Evolutionary conservation across 2,888 invertebrate species (phyloP), one percentile per base, ranked within the genome.

Genomic region (Vannuccia rotundouncinata): DNA sequence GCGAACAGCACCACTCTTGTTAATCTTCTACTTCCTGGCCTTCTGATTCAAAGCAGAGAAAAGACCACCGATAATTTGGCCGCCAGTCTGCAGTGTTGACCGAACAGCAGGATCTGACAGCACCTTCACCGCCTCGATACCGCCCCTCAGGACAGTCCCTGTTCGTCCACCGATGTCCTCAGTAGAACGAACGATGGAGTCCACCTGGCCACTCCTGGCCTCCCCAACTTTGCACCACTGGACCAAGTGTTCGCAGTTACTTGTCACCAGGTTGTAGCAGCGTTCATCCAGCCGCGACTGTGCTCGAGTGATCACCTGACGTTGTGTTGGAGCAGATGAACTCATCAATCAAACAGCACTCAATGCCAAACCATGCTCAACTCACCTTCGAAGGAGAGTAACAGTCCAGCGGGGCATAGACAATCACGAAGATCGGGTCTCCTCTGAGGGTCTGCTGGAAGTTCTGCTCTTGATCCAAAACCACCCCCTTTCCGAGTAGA

Each of bases 321-420:
- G 17, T 5, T 45, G 17, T 45, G 17, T 45, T 17, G 45, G n/a
- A n/a, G n/a, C n/a, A n/a, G n/a, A n/a, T n/a, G n/a, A n/a, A n/a
- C n/a, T n/a, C n/a, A 45, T 17, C 45, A 45, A 45, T 45, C 5
- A 45, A 45, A 45, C 5, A 17, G 17, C 5, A 45, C 10, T 10
- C 45, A 5, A 45, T 45, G 10, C 17, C 45, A 17, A 45, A 10
- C 10, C 45, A 45, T 45, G 5, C 45, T 45, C 45, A 10, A 45
- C 10, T 45, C 2, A 77, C 77, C 17, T 77, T 27, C 1, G 31
- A 29, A 31, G 45, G n/a, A 31, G 77, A 27, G 45, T 22, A 77
- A 77, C 77, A 77, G 45, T 77, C 77, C 59, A 77, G 31, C 1
- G 77, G 31, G 45, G 45, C 31, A 77, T 77, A 77, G 27, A 25